Evolutionary conservation across 2,797 vertebrate species (phyloP).

Genomic region (Coracias cyanogaster): DNA sequence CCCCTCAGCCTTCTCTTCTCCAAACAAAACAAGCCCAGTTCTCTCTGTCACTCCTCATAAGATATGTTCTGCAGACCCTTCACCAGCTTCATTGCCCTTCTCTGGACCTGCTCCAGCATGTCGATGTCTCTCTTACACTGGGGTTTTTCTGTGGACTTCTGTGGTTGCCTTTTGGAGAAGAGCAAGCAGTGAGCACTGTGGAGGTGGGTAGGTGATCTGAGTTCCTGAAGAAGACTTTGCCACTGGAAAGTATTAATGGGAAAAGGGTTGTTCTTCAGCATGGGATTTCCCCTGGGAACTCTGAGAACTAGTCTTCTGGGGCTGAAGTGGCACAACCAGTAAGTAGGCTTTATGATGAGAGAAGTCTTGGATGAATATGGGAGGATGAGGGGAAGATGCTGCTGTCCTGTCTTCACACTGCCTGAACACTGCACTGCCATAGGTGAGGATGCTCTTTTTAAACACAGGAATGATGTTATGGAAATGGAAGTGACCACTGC

Average conservation of each 20-base stretch:
- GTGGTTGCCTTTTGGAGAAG: background rate
- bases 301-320: background rate
- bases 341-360: background rate
- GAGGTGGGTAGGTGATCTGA: background rate
- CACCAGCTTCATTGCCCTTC: no score
- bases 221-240: background rate
- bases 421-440: rapidly evolving
- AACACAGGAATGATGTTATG: background rate
- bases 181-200: background rate
- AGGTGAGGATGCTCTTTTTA: background rate
- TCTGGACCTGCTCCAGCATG: no score
- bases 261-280: background rate
- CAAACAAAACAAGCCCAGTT: no score
- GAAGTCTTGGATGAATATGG: background rate
- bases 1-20: no score
- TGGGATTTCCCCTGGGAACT: background rate
- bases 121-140: no score
- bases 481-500: background rate
- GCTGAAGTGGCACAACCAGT: background rate
- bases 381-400: background rate
- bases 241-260: background rate
- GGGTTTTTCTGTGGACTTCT: background rate
- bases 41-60: no score
- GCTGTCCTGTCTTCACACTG: background rate
- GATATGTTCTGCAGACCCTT: no score